Base-by-base conservation (phyloP, 2,113 vertebrate genomes). In the Ceyx melanurus region DNA sequence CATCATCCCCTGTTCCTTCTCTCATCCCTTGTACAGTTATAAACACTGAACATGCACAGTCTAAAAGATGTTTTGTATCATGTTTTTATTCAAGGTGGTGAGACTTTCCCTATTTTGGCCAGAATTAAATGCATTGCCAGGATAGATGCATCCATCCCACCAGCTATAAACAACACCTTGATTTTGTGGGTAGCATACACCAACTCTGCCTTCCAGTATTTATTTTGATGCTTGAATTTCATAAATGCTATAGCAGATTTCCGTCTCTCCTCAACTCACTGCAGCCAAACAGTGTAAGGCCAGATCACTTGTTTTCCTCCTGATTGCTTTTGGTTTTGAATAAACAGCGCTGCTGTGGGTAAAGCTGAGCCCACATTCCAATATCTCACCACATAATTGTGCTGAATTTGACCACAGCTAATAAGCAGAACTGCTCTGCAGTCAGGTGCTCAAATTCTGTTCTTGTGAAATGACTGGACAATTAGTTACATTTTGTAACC, bases 311-410 rank as follows among this genome's bases (percentile, higher is more conserved):
- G 15, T 67, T 82, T 90, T 86, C 46, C 77, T 81, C 76, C 77
- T 5, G 9, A 43, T 43, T 46, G 54, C 68, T 89, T 82, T 83
- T 1, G 2, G 46, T 70, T 80, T 60, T 56, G 48, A 83, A 82
- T 75, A 89, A 91, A 76, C 18, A 46, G 51, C 0, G 0, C 53
- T 42, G 43, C 68, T 77, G 62, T 48, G 79, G 61, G 81, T 65
- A 67, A 91, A 86, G 57, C 72, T 86, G 67, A 71, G 64, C 77
- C 77, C 76, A 66, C 82, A 83, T 88, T 82, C 88, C 88, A 71
- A 45, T 62, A 82, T 57, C 60, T 89, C 60, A 68, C 70, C 73
- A 82, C 62, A 28, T 67, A 65, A 77, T 42, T 81, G 84, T 61
- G 19, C 68, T 70, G 72, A 68, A 53, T 75, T 88, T 66, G 74